These are phyloP conservation scores for Notothenia coriiceps DNA, from an alignment of 2,113 vertebrate species.

Conservation along the genomic window DNA sequence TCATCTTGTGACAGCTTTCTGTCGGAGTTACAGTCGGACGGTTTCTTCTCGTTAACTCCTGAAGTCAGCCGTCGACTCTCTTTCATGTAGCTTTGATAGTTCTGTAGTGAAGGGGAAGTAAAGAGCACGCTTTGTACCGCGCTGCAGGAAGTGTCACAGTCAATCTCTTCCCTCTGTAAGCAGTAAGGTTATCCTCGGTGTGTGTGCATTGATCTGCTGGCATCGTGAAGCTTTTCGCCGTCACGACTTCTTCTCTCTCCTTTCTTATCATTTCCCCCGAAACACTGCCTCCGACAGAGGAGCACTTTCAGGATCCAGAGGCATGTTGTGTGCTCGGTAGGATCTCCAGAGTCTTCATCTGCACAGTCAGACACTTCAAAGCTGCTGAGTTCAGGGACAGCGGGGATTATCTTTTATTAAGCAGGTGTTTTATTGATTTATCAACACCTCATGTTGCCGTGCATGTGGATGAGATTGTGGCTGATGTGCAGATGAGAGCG, in stretches of 20 bases:
- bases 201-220: constrained; percentile 20
- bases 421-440: neutral
- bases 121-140: neutral
- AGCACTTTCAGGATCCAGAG: neutral
- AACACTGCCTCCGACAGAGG: neutral
- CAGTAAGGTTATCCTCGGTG: neutral
- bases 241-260: neutral
- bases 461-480: neutral
- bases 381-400: constrained; percentile 26
- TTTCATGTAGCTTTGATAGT: neutral
- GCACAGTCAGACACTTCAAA: constrained; percentile 33
- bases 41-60: constrained; percentile 13
- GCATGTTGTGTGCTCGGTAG: neutral
- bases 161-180: neutral
- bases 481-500: neutral
- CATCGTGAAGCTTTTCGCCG: constrained; percentile 2
- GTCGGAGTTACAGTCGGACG: neutral
- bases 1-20: constrained; percentile 13
- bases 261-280: neutral
- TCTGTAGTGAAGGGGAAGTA: neutral
- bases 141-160: constrained; percentile 13
- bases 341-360: neutral
- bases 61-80: neutral
- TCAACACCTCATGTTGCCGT: neutral
- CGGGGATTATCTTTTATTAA: constrained; percentile 22